Evolutionary conservation across 2,797 vertebrate genomes (phyloP).

Genomic region (Glossophaga mutica): DNA sequence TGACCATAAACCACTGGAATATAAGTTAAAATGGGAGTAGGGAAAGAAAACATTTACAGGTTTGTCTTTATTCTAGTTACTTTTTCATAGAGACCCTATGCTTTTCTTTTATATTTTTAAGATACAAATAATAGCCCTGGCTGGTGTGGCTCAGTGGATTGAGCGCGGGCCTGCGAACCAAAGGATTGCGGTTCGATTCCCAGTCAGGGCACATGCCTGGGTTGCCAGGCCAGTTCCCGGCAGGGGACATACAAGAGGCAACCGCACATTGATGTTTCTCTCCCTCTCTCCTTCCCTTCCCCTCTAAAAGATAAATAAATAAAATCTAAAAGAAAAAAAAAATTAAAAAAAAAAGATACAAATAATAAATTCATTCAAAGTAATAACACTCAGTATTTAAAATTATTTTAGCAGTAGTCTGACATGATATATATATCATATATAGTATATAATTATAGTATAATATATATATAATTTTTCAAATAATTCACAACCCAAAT

Average conservation of each 20-base stretch:
- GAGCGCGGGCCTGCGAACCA: too few species aligned
- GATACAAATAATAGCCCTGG: constrained; percentile 53
- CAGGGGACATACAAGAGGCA: too few species aligned
- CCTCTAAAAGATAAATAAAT: too few species aligned
- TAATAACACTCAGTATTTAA: constrained; percentile 44
- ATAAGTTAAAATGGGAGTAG: not conserved
- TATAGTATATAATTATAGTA: too few species aligned
- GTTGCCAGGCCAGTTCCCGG: too few species aligned
- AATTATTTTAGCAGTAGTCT: constrained; percentile 38
- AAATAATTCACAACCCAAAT: not conserved
- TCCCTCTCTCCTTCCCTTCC: too few species aligned
- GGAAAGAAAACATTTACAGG: not conserved
- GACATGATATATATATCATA: not conserved
- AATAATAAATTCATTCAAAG: constrained; percentile 59
- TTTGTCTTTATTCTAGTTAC: not conserved
- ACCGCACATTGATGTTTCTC: too few species aligned
- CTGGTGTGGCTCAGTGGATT: too few species aligned
- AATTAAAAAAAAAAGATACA: too few species aligned
- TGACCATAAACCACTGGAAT: not conserved
- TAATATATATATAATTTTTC: not conserved
- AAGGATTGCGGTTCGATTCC: too few species aligned
- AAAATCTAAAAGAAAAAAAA: too few species aligned
- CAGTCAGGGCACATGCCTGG: too few species aligned
- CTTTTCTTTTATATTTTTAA: constrained; percentile 58
- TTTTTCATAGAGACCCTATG: constrained; percentile 52